Evolutionary conservation across 2,888 invertebrate species (phyloP), one percentile per base, ranked within the genome.

Genomic region (Ceriagrion tenellum): DNA sequence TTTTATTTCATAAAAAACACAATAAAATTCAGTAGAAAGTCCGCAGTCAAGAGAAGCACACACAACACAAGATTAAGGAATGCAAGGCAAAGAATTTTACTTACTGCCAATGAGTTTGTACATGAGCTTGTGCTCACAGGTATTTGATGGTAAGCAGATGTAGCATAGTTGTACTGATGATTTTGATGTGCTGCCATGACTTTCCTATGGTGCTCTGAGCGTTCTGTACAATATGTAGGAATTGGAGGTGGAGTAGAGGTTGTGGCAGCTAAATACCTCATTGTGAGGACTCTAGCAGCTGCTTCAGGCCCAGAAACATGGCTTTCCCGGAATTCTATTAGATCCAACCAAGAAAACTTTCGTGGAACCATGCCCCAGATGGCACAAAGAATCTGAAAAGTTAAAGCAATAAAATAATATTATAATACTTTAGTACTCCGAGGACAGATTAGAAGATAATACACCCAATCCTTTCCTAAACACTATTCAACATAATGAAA

Each of bases 341-440:
- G 98, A 96, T 98, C 98, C 81, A 97, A 97, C 98, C 98, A 99
- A 3, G 97, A 97, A 56, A 97, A 97, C 74, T 93, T 93, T 55
- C 93, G 93, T 69, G 93, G 93, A 2, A 93, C 93, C 93, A 93
- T 93, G 18, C 93, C 93, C 93, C 93, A 93, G 26, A 93, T 93
- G 69, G 93, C 88, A 95, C 35, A 95, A 95, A 81, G 74, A 40
- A 95, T 95, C 95, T 95, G 93, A 81, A 91, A 69, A 59, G 59
- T 59, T 20, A 3, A 20, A 20, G 20, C 59, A 59, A 12, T 3
- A 16, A 59, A 59, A 10, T 10, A 59, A 59, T 20, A 59, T 16
- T 59, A 2, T 20, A 59, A n/a, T n/a, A n/a, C n/a, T n/a, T n/a
- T n/a, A n/a, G n/a, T n/a, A n/a, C n/a, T n/a, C n/a, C n/a, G n/a